Conservation (phyloP, 2,888 invertebrate genomes). For the Ochropacha duplaris region DNA sequence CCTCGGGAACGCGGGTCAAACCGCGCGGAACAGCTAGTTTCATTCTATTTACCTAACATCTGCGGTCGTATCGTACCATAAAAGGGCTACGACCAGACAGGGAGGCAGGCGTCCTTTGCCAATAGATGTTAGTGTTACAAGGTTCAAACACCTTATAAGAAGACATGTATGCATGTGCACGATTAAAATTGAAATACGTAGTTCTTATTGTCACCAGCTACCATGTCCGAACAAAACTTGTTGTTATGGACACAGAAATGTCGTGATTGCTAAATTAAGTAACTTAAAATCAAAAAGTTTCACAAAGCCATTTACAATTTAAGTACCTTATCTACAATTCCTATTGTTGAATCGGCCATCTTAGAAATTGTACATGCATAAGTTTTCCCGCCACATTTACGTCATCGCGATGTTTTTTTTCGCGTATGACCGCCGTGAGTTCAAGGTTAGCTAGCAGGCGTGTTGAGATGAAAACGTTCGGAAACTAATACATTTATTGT, state of each 20-base stretch:
- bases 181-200: neutral
- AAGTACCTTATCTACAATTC: neutral
- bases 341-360: conserved; percentile 2
- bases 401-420: conserved; percentile 43
- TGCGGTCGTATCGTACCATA: neutral
- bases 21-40: no score
- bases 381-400: conserved; percentile 44
- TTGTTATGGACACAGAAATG: no score
- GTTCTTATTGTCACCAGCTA: neutral
- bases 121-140: conserved; percentile 2
- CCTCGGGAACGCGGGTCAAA: no score
- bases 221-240: no score
- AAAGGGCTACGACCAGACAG: neutral
- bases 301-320: neutral
- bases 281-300: no score
- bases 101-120: neutral
- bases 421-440: conserved; percentile 44
- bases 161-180: neutral
- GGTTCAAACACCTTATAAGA: neutral
- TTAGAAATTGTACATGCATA: conserved; percentile 9
- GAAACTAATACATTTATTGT: neutral
- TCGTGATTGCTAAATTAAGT: no score
- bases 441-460: conserved; percentile 48
- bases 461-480: conserved; percentile 11
- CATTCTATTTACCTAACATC: neutral